Base-by-base conservation (phyloP, 23 tunicate species). In the Halocynthia aurantium region DNA sequence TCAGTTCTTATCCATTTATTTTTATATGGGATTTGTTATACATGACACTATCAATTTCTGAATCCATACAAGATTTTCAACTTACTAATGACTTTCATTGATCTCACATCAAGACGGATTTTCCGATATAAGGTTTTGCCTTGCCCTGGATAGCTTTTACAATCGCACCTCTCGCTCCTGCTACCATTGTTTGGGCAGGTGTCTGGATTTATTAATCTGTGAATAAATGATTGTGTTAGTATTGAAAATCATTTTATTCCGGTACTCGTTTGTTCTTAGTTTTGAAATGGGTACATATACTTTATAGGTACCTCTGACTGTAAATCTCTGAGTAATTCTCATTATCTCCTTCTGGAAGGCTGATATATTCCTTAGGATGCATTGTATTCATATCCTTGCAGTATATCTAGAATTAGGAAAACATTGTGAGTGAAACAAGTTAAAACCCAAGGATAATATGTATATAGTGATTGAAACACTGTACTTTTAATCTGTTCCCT, bases 281-380 rank as follows among this genome's bases (percentile, higher is more conserved):
- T 17, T 68, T n/a, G 40, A 68, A 68, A 17, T 21, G 20, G 21
- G 12, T 51, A 72, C 65, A 13, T 31, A 31, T 0, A 71, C 44
- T 71, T 17, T 11, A 78, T 21, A 13, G 50, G 61, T 72, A 91
- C 97, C 86, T 81, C 83, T 76, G 83, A 62, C 88, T 82, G 76
- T 82, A 92, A 20, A 86, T 83, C 70, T 92, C 92, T 31, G 98
- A 86, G 71, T 62, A 92, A 69, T 92, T 92, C 83, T 92, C 98
- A 10, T 80, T 71, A 10, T 22, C 73, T 57, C 90, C 97, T 54
- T 54, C 61, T 8, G 65, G 74, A n/a, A 92, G 72, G 6, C 87
- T 92, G 50, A 92, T 77, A 72, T 76, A 92, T 73, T 92, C 98
- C 50, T 74, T 12, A 21, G 98, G 98, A 52, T 68, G 71, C 22